Base-by-base conservation (phyloP, 2,113 vertebrate genomes). In the Condylura cristata region DNA sequence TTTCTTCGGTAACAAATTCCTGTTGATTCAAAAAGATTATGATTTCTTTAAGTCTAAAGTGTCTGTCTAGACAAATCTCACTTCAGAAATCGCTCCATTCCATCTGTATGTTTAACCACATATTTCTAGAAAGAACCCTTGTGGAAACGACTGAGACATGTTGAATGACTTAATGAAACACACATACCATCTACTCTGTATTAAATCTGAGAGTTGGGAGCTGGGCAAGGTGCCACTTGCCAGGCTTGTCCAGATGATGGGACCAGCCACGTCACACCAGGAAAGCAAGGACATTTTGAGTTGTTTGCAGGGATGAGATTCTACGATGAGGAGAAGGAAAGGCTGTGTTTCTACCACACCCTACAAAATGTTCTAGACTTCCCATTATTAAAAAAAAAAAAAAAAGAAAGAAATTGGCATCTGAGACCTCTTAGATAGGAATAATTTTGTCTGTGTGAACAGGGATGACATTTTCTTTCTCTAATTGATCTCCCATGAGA, bases 241-340 rank as follows among this genome's bases (percentile, higher is more conserved):
- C 9, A 2, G 7, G 6, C 5, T 26, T 0, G 1, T 14, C 8
- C 30, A 37, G 39, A 53, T n/a, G 53, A 6, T 44, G 28, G 2
- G 20, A 4, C 60, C 16, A 16, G 11, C 53, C 2, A 10, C 41
- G 2, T 1, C 28, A 46, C 5, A 17, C 8, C 2, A 5, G 51
- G 20, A 26, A 20, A 60, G 8, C 60, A 28, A 3, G 2, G 44
- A 18, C 60, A n/a, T 34, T 24, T 18, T 4, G 53, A 82, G 6
- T 63, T 68, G 28, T 56, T 91, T 91, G 63, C 68, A 84, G n/a
- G 90, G 34, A 84, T 28, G 56, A 88, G 83, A 71, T n/a, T 75
- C 60, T 90, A 51, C 32, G 60, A n/a, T 20, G 3, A 93, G 17
- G 22, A 74, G 37, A 78, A 65, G 46, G 82, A 76, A 78, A 90